Conservation (phyloP, 92 coral and sea anemone genomes). For the Nematostella vectensis region DNA sequence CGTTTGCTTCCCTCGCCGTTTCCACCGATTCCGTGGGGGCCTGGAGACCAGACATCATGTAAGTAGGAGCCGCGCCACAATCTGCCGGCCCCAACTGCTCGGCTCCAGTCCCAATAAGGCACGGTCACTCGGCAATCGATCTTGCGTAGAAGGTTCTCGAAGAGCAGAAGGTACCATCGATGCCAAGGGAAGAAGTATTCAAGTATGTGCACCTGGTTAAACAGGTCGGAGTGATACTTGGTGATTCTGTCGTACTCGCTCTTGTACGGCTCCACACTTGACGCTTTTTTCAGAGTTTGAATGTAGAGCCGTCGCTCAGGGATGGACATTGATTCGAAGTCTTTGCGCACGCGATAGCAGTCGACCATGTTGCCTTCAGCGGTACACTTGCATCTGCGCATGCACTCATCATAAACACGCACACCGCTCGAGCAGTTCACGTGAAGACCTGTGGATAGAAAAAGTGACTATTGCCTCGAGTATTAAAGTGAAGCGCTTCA, state of each 20-base stretch:
- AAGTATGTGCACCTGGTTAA: conserved; percentile 44
- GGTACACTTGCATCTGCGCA: conserved; percentile 48
- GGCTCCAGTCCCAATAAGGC: conserved; percentile 90
- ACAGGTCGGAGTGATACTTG: conserved; percentile 37
- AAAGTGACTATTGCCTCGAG: no score
- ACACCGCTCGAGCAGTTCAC: conserved; percentile 17
- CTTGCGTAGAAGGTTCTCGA: conserved; percentile 79
- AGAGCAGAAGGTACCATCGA: conserved; percentile 76
- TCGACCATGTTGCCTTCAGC: conserved; percentile 41
- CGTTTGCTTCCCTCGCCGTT: conserved; percentile 36
- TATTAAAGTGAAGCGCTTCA: no score
- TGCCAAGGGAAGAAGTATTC: conserved; percentile 94
- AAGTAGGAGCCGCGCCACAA: conserved; percentile 41
- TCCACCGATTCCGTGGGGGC: conserved; percentile 79
- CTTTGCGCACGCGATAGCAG: conserved; percentile 75
- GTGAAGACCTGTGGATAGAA: conserved; percentile 15
- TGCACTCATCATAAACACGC: conserved; percentile 54
- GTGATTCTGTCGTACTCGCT: conserved; percentile 42
- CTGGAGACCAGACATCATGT: conserved; percentile 70
- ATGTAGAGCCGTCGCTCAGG: conserved; percentile 63
- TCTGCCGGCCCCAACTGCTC: conserved; percentile 40
- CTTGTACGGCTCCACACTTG: conserved; percentile 42
- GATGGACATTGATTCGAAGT: conserved; percentile 61
- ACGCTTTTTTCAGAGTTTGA: conserved; percentile 42
- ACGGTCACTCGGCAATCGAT: conserved; percentile 84